phyloP scores from a whole-genome alignment of 1,140 invertebrate genomes.

The Drosophila guanche region DNA sequence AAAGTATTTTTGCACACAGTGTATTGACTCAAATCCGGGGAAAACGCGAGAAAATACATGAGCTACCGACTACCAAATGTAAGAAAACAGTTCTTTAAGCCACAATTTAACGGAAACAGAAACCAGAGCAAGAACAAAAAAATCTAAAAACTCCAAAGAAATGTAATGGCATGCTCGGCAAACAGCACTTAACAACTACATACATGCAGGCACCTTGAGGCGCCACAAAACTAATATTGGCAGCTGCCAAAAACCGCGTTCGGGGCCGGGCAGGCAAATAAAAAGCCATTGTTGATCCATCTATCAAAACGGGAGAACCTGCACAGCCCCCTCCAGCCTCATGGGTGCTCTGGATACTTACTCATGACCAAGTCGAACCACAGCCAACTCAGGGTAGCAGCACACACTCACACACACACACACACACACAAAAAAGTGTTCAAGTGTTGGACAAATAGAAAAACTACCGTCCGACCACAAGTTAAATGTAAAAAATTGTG shows the following conservation, averaged over 20 bases:
- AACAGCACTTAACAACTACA: constrained; percentile 34
- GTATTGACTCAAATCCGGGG: too few species aligned
- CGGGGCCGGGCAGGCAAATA: neutral
- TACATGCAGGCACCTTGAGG: constrained; percentile 8
- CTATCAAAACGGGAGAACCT: constrained; percentile 9
- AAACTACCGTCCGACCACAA: constrained; percentile 26
- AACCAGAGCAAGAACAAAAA: neutral
- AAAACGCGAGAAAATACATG: too few species aligned
- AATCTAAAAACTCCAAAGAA: too few species aligned
- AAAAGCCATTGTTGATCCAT: constrained; percentile 44
- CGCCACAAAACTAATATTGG: constrained; percentile 21
- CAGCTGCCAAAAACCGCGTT: constrained; percentile 3
- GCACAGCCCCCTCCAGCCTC: constrained; percentile 2
- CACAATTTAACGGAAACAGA: neutral
- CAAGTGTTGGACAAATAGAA: constrained; percentile 49
- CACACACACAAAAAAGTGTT: constrained; percentile 17
- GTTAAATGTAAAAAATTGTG: constrained; percentile 46
- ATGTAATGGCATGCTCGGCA: neutral
- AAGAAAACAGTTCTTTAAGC: neutral
- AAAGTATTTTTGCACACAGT: too few species aligned
- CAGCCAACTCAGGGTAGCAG: constrained; percentile 20
- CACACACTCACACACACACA: neutral
- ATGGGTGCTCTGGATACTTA: constrained; percentile 31
- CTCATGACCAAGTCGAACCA: constrained; percentile 32
- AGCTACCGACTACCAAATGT: too few species aligned